Evolutionary conservation across 2,888 invertebrate genomes (phyloP), one percentile per base, ranked within the genome.

Genomic region (Cyrtodaria siliqua): DNA sequence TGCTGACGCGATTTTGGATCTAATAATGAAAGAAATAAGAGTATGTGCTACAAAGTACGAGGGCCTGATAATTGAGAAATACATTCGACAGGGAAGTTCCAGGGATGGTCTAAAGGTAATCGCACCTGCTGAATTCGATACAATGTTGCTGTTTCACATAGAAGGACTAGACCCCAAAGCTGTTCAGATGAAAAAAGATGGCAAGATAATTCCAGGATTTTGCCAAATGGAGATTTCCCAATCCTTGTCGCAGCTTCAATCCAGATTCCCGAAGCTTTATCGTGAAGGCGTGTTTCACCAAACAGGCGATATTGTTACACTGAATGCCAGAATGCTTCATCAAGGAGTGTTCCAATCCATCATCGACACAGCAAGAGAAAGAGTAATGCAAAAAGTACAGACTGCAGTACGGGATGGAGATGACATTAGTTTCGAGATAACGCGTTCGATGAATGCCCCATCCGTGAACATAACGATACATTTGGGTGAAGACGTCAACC

Each of bases 31-130:
- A 16, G 68, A 60, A 26, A 26, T 72, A 42, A 27, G 29, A 20
- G 55, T 14, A 0, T 38, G 23, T 47, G 72, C 77, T 23, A 20
- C 9, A 4, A 12, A 53, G 0, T 78, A 56, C 26, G 44, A 68
- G 24, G 60, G 60, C 20, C 59, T 77, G 9, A 18, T 42, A 24
- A 60, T 77, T 23, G 56, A 75, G 12, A 47, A 52, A 2, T 79
- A 70, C 38, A 57, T 76, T 1, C 71, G 68, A 2, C 78, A 83
- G 55, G 83, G 77, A n/a, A 80, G 80, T 26, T 47, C 80, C 23
- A 50, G 80, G 23, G 78, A 83, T 20, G 80, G 83, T 29, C 64
- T 83, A n/a, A 83, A 83, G 47, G 70, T 80, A 29, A 49, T 63
- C 2, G 38, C 47, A 16, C 71, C 80, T 0, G 71, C 80, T 38